These are phyloP conservation scores for Drosophila ogumai DNA, from an alignment of 1,140 invertebrate species.

Conservation along the genomic window DNA sequence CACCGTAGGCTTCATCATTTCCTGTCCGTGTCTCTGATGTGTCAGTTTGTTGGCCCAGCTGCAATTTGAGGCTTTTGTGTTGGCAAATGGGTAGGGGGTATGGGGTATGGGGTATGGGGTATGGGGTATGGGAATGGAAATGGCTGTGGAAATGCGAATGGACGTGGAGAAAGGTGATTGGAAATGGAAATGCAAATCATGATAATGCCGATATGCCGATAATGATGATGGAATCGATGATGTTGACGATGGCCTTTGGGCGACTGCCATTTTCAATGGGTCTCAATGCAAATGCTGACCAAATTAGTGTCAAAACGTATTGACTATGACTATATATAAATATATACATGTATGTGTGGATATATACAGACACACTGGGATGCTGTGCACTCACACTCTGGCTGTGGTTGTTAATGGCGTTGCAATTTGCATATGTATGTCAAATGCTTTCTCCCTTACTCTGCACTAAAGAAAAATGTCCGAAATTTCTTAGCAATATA, in stretches of 20 bases:
- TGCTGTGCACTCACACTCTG: slow-evolving; percentile 21
- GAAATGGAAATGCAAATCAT: slow-evolving; percentile 48
- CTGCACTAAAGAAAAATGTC: slow-evolving; percentile 6
- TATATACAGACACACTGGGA: slow-evolving; percentile 12
- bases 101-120: too few relatives aligned
- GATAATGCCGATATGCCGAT: slow-evolving; percentile 38
- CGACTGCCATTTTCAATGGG: slow-evolving; percentile 67
- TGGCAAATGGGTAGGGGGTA: slow-evolving; percentile 43
- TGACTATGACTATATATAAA: slow-evolving; percentile 53
- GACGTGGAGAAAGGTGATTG: slow-evolving; percentile 25
- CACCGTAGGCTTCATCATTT: slow-evolving; percentile 23
- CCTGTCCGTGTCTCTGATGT: slow-evolving; percentile 28
- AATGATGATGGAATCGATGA: slow-evolving; percentile 32
- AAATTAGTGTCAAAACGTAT: slow-evolving; percentile 81
- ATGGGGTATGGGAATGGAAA: slow-evolving; percentile 16
- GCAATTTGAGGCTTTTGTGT: slow-evolving; percentile 75
- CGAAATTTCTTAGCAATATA: neutral
- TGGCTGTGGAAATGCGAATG: neutral
- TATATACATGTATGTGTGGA: neutral
- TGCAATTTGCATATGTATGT: slow-evolving; percentile 77
- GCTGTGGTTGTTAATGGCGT: slow-evolving; percentile 64
- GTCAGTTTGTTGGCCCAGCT: slow-evolving; percentile 66
- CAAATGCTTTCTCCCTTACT: slow-evolving; percentile 36
- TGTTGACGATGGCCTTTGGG: slow-evolving; percentile 55
- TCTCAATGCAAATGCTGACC: slow-evolving; percentile 75